These are phyloP conservation scores for Anas georgica DNA, from an alignment of 2,797 vertebrate species.

Conservation along the genomic window DNA sequence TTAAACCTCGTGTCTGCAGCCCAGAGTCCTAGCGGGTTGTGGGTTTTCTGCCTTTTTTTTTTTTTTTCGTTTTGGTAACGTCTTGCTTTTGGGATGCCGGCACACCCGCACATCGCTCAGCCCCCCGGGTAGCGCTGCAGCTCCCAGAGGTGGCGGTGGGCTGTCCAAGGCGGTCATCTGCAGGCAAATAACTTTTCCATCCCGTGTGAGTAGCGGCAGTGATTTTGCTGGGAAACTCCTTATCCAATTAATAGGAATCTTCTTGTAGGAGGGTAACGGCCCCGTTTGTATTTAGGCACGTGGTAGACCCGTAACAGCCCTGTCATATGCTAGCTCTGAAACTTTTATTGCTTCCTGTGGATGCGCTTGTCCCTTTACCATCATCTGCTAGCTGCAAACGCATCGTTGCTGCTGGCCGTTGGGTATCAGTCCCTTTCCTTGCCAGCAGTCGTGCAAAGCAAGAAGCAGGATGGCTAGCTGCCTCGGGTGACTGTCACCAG, in stretches of 20 bases:
- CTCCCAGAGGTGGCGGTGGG: neutral
- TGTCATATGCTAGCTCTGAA: neutral
- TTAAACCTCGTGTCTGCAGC: neutral
- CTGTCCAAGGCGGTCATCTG: neutral
- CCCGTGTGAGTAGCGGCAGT: rapidly evolving
- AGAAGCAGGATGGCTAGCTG: neutral
- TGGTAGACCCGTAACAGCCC: neutral
- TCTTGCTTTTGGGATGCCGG: neutral
- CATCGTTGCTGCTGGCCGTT: neutral
- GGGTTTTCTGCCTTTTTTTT: neutral
- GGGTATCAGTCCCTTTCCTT: neutral
- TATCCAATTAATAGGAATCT: neutral
- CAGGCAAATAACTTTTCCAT: neutral
- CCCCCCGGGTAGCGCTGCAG: neutral
- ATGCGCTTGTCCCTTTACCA: neutral
- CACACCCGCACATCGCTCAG: neutral
- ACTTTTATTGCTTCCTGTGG: slow-evolving; percentile 52
- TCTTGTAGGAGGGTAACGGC: neutral
- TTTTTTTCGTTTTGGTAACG: neutral
- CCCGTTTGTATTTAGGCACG: rapidly evolving
- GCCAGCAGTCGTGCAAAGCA: neutral
- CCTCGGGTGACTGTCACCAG: rapidly evolving
- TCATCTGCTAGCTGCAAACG: neutral
- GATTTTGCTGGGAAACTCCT: neutral
- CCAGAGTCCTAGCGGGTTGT: neutral